phyloP scores from a whole-genome alignment of 2,888 invertebrate genomes.

The Xestia xanthographa region DNA sequence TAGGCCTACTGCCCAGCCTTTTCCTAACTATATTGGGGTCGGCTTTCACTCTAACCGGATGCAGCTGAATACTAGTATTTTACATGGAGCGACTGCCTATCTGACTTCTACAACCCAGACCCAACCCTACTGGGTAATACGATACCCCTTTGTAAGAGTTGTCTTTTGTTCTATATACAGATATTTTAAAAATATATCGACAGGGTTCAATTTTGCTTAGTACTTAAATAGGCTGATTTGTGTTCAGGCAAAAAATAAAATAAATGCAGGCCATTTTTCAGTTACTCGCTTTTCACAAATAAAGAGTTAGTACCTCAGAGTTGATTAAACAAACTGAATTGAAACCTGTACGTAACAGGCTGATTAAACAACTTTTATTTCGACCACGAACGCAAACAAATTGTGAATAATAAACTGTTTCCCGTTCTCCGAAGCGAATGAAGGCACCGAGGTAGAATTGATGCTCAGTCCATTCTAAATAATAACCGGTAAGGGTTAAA shows the following conservation, averaged over 20 bases:
- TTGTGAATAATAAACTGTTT: slow-evolving; percentile 60
- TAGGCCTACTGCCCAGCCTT: no score
- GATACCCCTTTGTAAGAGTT: no score
- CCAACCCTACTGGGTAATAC: no score
- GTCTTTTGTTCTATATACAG: no score
- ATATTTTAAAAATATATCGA: no score
- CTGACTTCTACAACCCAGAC: no score
- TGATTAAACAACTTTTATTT: slow-evolving; percentile 61
- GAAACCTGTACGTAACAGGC: slow-evolving; percentile 5
- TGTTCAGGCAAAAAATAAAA: slow-evolving; percentile 1
- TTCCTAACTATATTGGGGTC: no score
- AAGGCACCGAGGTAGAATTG: slow-evolving; percentile 66
- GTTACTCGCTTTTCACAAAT: not conserved
- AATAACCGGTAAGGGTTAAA: slow-evolving; percentile 82
- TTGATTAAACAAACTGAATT: slow-evolving; percentile 25
- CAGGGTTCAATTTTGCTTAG: not conserved
- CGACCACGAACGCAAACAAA: slow-evolving; percentile 55
- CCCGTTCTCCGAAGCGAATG: slow-evolving; percentile 48
- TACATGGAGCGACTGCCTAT: no score
- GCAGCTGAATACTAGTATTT: no score
- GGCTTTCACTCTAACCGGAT: no score
- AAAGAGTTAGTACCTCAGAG: no score
- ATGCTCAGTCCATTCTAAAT: slow-evolving; percentile 68
- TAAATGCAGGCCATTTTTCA: not conserved
- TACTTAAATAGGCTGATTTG: not conserved